Conservation (phyloP, 2,113 vertebrate species). For the Kryptolebias marmoratus region DNA sequence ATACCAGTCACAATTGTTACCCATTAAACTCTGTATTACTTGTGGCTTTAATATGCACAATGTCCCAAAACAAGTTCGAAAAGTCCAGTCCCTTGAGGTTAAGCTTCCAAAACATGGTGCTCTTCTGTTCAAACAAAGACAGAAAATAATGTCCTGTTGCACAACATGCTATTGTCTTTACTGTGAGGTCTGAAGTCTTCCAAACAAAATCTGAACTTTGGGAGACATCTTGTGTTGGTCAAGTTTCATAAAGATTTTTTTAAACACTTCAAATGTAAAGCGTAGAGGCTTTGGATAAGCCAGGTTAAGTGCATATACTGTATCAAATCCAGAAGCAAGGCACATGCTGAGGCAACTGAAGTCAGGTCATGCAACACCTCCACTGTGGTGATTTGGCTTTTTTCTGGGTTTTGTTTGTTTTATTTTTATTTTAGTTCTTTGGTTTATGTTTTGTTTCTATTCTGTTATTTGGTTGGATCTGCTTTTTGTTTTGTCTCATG, state of each 20-base stretch:
- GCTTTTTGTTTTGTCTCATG: too few species aligned
- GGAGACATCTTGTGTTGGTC: background rate
- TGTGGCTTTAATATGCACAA: too few species aligned
- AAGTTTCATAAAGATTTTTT: constrained; percentile 18
- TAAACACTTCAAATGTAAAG: constrained; percentile 18
- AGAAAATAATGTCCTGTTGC: background rate
- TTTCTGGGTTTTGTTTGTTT: too few species aligned
- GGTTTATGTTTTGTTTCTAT: too few species aligned
- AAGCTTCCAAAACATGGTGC: background rate
- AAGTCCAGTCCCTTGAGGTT: background rate
- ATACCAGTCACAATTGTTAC: background rate
- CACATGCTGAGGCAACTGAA: constrained; percentile 22
- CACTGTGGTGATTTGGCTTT: background rate
- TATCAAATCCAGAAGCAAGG: constrained; percentile 29
- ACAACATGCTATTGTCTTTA: background rate
- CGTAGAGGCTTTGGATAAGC: constrained; percentile 18
- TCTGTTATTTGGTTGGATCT: too few species aligned
- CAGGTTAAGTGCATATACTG: constrained; percentile 13
- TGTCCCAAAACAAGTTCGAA: background rate
- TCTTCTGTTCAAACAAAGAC: background rate
- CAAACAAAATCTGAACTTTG: background rate
- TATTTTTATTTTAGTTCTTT: too few species aligned
- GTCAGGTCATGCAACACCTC: constrained; percentile 18
- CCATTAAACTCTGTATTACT: too few species aligned
- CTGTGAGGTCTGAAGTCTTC: background rate